A percentile compares a stretch with the other conserved stretches of the same genome.
phyloP scores from a whole-genome alignment of 2,113 vertebrate genomes.

The Arizona elegans region DNA sequence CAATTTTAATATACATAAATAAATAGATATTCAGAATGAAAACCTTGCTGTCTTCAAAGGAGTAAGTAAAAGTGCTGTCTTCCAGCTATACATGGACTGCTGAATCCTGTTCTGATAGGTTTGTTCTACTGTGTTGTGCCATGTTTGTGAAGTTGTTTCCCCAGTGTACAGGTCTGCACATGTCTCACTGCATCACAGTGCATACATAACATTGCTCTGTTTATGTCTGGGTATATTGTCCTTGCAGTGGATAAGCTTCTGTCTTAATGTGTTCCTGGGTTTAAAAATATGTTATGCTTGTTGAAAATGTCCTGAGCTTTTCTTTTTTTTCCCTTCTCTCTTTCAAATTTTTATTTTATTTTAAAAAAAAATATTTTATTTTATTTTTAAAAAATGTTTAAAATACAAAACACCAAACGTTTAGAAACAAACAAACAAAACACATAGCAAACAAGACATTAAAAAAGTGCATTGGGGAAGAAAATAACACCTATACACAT shows the following conservation, averaged over 20 bases:
- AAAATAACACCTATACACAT: not conserved
- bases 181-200: not conserved
- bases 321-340: not conserved
- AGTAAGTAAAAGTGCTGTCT: not conserved
- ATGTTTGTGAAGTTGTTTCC: not conserved
- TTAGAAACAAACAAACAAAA: not conserved
- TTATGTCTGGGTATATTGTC: not conserved
- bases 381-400: not conserved
- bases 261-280: not conserved
- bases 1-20: too few relatives aligned
- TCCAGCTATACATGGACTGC: not conserved
- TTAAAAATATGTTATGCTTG: not conserved
- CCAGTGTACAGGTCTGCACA: not conserved
- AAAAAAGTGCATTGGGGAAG: not conserved
- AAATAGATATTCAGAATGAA: not conserved
- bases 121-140: not conserved
- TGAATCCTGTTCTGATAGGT: not conserved
- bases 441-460: not conserved
- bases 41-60: not conserved
- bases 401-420: not conserved
- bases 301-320: not conserved
- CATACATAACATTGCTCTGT: not conserved
- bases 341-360: not conserved
- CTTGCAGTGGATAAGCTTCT: not conserved
- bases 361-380: not conserved